phyloP scores from a whole-genome alignment of 2,888 invertebrate genomes.

The Dorcus parallelipipedus region DNA sequence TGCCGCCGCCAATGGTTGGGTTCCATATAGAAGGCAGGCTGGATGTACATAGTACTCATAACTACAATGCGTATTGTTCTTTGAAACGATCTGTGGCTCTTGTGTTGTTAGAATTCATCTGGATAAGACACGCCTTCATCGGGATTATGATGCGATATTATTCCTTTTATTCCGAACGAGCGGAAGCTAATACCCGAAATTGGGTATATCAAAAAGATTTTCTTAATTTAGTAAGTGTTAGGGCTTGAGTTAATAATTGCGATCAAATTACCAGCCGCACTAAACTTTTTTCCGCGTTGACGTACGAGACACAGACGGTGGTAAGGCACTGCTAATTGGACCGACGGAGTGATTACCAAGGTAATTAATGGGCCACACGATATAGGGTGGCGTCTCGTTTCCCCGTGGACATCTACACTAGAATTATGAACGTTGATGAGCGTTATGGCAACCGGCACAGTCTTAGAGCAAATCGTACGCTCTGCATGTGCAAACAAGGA shows the following conservation, averaged over 20 bases:
- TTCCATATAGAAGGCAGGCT: neutral
- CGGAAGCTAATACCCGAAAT: too few species aligned
- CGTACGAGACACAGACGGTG: slow-evolving; percentile 14
- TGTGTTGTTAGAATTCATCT: slow-evolving; percentile 34
- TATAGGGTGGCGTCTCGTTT: slow-evolving; percentile 28
- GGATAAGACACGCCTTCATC: slow-evolving; percentile 38
- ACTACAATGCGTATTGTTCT: slow-evolving; percentile 30
- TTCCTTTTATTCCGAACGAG: too few species aligned
- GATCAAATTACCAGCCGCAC: neutral
- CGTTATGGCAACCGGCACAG: too few species aligned
- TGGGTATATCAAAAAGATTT: too few species aligned
- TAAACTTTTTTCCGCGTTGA: neutral
- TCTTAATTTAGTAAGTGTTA: too few species aligned
- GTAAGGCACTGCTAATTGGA: slow-evolving; percentile 37
- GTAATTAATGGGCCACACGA: slow-evolving; percentile 45
- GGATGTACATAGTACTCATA: slow-evolving; percentile 15
- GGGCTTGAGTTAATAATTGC: neutral
- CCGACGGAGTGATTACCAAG: slow-evolving; percentile 41
- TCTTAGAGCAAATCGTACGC: too few species aligned
- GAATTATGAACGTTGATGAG: slow-evolving; percentile 23
- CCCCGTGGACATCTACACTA: slow-evolving; percentile 31
- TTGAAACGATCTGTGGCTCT: slow-evolving; percentile 23
- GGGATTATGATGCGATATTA: slow-evolving; percentile 32
- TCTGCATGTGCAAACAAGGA: too few species aligned
- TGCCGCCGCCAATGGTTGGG: slow-evolving; percentile 1